Conservation (phyloP, 2,888 invertebrate species). For the Cephonodes hylas region DNA sequence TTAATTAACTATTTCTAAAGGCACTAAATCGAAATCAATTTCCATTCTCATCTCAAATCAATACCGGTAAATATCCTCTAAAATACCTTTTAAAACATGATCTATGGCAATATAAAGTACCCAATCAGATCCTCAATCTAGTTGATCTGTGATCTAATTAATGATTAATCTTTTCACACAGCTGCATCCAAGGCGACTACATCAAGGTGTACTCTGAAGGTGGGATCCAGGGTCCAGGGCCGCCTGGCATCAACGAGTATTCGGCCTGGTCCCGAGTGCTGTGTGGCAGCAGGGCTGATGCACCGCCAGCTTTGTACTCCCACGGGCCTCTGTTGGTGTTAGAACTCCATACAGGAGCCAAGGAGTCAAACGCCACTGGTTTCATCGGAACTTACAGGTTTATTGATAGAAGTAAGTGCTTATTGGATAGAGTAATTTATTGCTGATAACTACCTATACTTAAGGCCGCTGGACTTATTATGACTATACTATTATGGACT, state of each 20-base stretch:
- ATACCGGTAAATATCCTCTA: no score
- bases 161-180: slow-evolving; percentile 62
- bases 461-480: no score
- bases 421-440: no score
- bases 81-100: no score
- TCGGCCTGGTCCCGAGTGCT: slow-evolving; percentile 88
- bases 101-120: no score
- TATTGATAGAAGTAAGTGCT: slow-evolving; percentile 87
- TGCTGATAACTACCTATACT: no score
- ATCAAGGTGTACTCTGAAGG: slow-evolving; percentile 89
- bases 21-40: no score
- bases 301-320: slow-evolving; percentile 87
- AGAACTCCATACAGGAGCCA: slow-evolving; percentile 84
- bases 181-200: slow-evolving; percentile 87
- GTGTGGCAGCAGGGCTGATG: slow-evolving; percentile 86
- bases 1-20: no score
- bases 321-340: slow-evolving; percentile 86
- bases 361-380: slow-evolving; percentile 81
- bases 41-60: no score
- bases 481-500: no score
- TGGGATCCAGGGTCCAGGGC: slow-evolving; percentile 83
- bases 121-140: not conserved
- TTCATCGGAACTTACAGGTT: slow-evolving; percentile 89
- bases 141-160: not conserved
- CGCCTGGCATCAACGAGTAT: slow-evolving; percentile 88